phyloP scores from a whole-genome alignment of 1,140 invertebrate genomes.

The Drosophila busckii region DNA sequence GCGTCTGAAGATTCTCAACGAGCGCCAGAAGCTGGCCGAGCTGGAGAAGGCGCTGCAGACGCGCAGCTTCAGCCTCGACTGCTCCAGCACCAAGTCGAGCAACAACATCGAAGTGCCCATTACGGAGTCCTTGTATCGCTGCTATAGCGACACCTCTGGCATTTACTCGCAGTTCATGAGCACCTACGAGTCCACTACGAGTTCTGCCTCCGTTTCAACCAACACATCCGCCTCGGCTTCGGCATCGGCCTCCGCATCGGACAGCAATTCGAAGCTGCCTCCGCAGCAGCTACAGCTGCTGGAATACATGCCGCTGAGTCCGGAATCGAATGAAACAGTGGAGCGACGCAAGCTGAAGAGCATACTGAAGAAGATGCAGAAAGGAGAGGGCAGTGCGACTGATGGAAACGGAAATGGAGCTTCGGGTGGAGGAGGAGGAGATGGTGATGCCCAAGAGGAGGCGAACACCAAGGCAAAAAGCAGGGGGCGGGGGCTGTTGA shows the following conservation, averaged over 20 bases:
- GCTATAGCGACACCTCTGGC: conserved; percentile 81
- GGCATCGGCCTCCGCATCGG: conserved; percentile 25
- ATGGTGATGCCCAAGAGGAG: conserved; percentile 80
- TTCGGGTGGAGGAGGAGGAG: conserved; percentile 62
- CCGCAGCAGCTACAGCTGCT: conserved; percentile 10
- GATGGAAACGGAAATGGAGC: conserved; percentile 60
- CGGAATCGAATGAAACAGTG: conserved; percentile 90
- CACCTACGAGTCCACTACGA: conserved; percentile 66
- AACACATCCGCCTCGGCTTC: conserved; percentile 45
- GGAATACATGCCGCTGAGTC: conserved; percentile 80
- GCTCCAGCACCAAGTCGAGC: conserved; percentile 83
- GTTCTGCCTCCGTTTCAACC: conserved; percentile 55
- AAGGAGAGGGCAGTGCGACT: conserved; percentile 14
- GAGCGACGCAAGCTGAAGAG: conserved; percentile 90
- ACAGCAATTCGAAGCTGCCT: conserved; percentile 64
- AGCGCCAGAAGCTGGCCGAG: conserved; percentile 90
- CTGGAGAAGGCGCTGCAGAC: conserved; percentile 86
- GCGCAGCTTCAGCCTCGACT: conserved; percentile 89
- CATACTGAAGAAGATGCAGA: conserved; percentile 87
- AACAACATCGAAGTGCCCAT: conserved; percentile 80
- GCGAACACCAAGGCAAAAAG: conserved; percentile 66
- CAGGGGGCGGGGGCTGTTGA: conserved; percentile 38
- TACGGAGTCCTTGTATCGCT: conserved; percentile 82
- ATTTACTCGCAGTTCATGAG: conserved; percentile 73
- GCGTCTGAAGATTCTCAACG: conserved; percentile 92